These are phyloP conservation scores for Oryzias curvinotus DNA, from an alignment of 2,113 vertebrate species.

Conservation along the genomic window DNA sequence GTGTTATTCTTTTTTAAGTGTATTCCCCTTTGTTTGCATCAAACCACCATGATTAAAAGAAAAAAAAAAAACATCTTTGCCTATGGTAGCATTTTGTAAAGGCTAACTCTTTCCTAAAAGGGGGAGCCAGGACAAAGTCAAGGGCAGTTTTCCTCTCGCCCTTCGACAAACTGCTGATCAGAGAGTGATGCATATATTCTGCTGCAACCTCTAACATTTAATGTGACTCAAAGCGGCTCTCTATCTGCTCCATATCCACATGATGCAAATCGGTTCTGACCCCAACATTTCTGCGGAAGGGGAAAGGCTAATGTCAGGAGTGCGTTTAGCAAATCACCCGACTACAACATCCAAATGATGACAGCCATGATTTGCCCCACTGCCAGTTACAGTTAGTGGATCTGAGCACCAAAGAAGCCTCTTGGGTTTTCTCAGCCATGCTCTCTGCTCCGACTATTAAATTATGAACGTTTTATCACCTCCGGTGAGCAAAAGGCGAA, in stretches of 20 bases:
- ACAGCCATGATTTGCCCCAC: conserved; percentile 38
- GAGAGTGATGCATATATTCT: conserved; percentile 13
- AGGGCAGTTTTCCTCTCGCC: no score
- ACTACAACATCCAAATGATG: conserved; percentile 29
- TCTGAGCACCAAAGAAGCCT: conserved; percentile 32
- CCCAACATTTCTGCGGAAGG: conserved; percentile 33
- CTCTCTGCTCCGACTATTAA: conserved; percentile 19
- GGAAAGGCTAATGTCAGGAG: conserved; percentile 39
- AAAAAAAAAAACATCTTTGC: no score
- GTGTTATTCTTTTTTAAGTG: no score
- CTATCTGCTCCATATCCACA: conserved; percentile 2
- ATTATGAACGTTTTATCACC: conserved; percentile 39
- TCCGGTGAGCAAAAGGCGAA: conserved; percentile 4
- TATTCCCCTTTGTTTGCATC: no score
- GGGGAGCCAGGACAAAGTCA: no score
- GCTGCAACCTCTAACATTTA: conserved; percentile 8
- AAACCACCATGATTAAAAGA: no score
- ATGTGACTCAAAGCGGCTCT: conserved; percentile 5
- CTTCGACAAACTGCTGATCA: conserved; percentile 10
- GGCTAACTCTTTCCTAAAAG: no score
- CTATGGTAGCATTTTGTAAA: no score
- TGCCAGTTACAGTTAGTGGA: conserved; percentile 34
- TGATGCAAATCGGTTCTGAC: conserved; percentile 47
- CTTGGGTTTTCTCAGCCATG: conserved; percentile 25
- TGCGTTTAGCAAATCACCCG: conserved; percentile 39